phyloP scores from a whole-genome alignment of 1,140 invertebrate species.

The Paraescarpia echinospica region DNA sequence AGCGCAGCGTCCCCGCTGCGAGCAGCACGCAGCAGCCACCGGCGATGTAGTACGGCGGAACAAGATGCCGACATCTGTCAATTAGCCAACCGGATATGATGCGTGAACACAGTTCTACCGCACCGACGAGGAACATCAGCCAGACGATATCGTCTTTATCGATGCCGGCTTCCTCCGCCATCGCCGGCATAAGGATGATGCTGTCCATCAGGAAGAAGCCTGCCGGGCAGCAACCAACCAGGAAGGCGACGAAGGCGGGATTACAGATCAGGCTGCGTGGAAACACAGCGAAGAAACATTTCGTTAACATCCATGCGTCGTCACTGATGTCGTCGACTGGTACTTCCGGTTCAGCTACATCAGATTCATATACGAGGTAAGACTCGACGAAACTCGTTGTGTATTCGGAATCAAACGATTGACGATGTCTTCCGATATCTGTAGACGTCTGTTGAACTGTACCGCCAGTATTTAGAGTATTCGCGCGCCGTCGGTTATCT shows the following conservation, averaged over 20 bases:
- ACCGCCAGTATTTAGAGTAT: no score
- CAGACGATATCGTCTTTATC: not conserved
- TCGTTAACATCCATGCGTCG: not conserved
- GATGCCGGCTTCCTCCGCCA: not conserved
- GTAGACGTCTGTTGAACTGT: no score
- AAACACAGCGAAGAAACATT: not conserved
- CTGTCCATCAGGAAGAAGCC: not conserved
- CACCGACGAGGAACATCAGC: not conserved
- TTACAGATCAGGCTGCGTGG: not conserved
- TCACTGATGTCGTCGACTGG: not conserved
- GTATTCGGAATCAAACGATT: not conserved
- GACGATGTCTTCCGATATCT: not conserved
- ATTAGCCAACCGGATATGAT: not conserved
- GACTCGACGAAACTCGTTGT: not conserved
- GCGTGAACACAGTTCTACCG: not conserved
- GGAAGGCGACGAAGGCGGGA: not conserved
- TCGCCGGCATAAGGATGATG: not conserved
- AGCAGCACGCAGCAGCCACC: not conserved
- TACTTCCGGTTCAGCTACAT: not conserved
- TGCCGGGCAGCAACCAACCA: not conserved
- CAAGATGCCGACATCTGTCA: not conserved
- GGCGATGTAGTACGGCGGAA: not conserved
- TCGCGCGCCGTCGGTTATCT: no score
- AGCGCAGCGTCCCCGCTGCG: not conserved
- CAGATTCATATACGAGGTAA: not conserved